phyloP scores from a whole-genome alignment of 2,113 vertebrate species.

The Mustelus asterias region DNA sequence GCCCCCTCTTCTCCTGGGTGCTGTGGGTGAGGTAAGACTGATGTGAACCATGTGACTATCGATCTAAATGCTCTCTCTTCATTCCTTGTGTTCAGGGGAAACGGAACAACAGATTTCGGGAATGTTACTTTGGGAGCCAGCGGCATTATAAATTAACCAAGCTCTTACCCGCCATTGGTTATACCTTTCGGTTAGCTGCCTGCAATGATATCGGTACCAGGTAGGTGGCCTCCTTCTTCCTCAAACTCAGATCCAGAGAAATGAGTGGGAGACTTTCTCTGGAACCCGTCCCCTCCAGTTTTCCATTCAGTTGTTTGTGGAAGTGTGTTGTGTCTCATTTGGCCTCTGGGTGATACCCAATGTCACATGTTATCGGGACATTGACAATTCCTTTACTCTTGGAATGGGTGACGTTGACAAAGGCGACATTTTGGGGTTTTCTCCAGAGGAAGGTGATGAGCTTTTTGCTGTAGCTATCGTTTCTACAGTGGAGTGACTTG shows the following conservation, averaged over 20 bases:
- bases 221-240: constrained; percentile 48
- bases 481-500: background rate
- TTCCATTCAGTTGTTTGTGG: background rate
- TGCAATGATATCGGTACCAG: constrained; percentile 89
- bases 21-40: no score
- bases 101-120: constrained; percentile 88
- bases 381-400: background rate
- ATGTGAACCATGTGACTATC: no score
- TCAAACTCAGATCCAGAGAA: background rate
- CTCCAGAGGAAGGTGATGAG: background rate
- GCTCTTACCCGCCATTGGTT: constrained; percentile 83
- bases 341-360: background rate
- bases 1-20: no score
- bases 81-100: constrained; percentile 69
- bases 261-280: background rate
- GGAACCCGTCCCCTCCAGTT: background rate
- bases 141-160: constrained; percentile 87
- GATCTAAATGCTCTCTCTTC: background rate
- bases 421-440: background rate
- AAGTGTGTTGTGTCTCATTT: background rate
- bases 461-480: background rate
- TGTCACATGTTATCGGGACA: background rate
- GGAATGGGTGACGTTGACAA: background rate
- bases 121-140: constrained; percentile 89
- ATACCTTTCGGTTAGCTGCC: constrained; percentile 90